Evolutionary conservation across 23 tunicate genomes (phyloP).

Genomic region (Corella eumyota): DNA sequence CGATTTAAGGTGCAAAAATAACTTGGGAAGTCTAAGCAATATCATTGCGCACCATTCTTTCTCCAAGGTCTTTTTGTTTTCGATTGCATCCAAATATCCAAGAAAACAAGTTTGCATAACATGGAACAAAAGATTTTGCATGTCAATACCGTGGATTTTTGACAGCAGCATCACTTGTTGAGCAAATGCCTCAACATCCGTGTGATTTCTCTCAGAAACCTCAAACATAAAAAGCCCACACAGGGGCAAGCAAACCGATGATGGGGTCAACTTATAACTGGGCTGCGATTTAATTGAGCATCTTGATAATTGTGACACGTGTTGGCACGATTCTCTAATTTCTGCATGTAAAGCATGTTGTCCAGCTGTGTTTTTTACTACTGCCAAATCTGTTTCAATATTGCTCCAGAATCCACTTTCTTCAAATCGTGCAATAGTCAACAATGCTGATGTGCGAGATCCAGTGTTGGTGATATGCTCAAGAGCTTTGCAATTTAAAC

Average conservation of each 20-base stretch:
- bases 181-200: constrained; percentile 45
- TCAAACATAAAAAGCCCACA: constrained; percentile 33
- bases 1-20: constrained; percentile 21
- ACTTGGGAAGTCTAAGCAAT: constrained; percentile 38
- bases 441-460: constrained; percentile 41
- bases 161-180: constrained; percentile 54
- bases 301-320: constrained; percentile 71
- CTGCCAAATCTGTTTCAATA: constrained; percentile 82
- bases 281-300: constrained; percentile 24
- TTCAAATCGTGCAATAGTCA: constrained; percentile 84
- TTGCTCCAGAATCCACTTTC: constrained; percentile 90
- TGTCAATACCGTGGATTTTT: constrained; percentile 42
- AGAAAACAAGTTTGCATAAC: constrained; percentile 50
- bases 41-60: constrained; percentile 62
- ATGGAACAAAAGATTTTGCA: constrained; percentile 23
- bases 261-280: constrained; percentile 12
- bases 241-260: constrained; percentile 9
- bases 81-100: constrained; percentile 41
- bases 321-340: constrained; percentile 51
- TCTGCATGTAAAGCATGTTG: constrained; percentile 44
- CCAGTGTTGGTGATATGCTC: constrained; percentile 44
- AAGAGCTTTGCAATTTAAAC: constrained; percentile 33
- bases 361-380: constrained; percentile 59
- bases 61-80: constrained; percentile 4
- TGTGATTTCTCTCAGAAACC: constrained; percentile 27